Conservation (phyloP, 92 coral and sea anemone genomes). For the Paragorgia papillata region DNA sequence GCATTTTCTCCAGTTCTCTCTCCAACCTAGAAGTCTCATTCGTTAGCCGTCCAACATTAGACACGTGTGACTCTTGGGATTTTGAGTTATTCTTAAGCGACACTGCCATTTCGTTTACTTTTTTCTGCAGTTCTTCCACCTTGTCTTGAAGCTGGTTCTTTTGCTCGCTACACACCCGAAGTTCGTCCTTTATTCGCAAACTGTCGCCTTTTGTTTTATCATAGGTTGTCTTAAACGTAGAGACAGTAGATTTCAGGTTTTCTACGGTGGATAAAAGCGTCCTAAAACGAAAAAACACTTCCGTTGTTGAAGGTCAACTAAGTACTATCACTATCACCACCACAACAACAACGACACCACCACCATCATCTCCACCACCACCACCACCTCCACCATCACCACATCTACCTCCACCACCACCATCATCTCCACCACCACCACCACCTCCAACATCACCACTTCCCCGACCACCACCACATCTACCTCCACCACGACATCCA, state of each 20-base stretch:
- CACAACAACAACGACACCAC: no score
- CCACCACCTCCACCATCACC: no score
- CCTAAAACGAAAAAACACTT: not conserved
- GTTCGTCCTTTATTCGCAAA: constrained; percentile 46
- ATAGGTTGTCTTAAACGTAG: constrained; percentile 25
- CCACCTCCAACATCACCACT: no score
- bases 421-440: no score
- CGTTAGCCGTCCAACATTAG: constrained; percentile 9
- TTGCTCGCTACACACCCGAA: constrained; percentile 41
- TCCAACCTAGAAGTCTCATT: constrained; percentile 31
- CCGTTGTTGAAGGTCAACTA: not conserved
- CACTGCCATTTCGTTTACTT: constrained; percentile 35
- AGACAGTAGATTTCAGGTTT: constrained; percentile 34
- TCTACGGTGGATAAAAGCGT: constrained; percentile 20
- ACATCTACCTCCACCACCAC: no score
- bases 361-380: no score
- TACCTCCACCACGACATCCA: no score
- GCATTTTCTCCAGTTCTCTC: constrained; percentile 33
- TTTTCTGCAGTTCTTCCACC: constrained; percentile 40
- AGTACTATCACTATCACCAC: no score
- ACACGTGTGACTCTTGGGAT: constrained; percentile 50
- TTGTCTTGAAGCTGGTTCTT: constrained; percentile 35
- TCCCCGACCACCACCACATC: no score
- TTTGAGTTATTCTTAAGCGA: constrained; percentile 32
- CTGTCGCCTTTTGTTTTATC: constrained; percentile 42